Percentiles rank a stretch among this genome's conserved stretches.
Conservation (phyloP, 2,888 invertebrate species). For the Rhorus exstirpatorius region DNA sequence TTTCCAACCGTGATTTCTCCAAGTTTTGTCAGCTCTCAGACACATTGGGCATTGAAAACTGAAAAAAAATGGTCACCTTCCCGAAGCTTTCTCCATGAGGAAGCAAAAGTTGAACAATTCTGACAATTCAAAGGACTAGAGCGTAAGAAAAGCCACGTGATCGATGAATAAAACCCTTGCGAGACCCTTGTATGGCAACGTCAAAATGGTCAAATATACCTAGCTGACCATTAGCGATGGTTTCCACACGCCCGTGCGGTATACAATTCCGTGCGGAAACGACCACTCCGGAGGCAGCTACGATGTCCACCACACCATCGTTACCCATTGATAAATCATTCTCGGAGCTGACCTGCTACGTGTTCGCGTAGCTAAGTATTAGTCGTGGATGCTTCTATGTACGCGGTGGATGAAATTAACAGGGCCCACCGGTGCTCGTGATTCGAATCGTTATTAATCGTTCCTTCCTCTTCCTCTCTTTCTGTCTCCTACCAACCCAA, state of each 20-base stretch:
- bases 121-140: too few species aligned
- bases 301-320: conserved; percentile 61
- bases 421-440: conserved; percentile 50
- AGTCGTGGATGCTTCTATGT: conserved; percentile 7
- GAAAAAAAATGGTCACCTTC: too few species aligned
- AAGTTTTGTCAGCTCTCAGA: too few species aligned
- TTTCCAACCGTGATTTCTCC: too few species aligned
- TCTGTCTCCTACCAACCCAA: conserved; percentile 8
- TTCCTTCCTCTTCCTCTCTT: conserved; percentile 36
- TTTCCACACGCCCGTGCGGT: conserved; percentile 80
- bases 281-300: conserved; percentile 68
- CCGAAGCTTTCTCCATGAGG: too few species aligned
- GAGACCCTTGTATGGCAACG: conserved; percentile 81
- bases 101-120: too few species aligned
- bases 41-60: too few species aligned
- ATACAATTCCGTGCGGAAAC: conserved; percentile 73
- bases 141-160: conserved; percentile 64
- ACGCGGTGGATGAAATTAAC: conserved; percentile 1
- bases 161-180: conserved; percentile 79
- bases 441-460: conserved; percentile 72
- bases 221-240: conserved; percentile 79
- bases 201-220: conserved; percentile 73
- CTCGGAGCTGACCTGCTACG: not conserved
- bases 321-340: conserved; percentile 68
- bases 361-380: too few species aligned